Evolutionary conservation across 2,113 vertebrate species (phyloP), one percentile per base, ranked within the genome.

Genomic region (Smithornis capensis): DNA sequence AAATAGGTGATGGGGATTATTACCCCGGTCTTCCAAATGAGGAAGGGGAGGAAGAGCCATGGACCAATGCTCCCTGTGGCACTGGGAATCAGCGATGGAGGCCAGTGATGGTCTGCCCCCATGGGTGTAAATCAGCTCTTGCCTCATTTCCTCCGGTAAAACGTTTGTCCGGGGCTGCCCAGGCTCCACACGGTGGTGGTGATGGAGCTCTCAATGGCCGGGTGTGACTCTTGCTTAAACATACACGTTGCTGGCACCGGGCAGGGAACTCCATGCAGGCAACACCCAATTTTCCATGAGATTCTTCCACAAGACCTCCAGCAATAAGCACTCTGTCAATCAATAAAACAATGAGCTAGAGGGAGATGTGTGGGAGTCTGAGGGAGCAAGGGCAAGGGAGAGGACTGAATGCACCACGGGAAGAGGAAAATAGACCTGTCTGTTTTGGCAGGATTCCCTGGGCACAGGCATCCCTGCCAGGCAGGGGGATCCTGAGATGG

Each of bases 1-100:
- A 83, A 92, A 94, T 92, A 97, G 96, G 95, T 95, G 91, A 94
- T 47, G 95, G 83, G 87, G 81, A 81, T 92, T 89, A 87, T 60
- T 82, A 76, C 49, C 55, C 74, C 50, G 9, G 4, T 47, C 77
- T 75, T 89, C 86, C 87, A 40, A 79, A 50, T 1, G 37, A 85
- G 82, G 65, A 14, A 77, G 67, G 4, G 21, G 77, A 92, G 89
- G 83, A 71, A 68, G 53, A 81, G 75, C 83, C 53, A 22, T 1
- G 28, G 6, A 82, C 68, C 0, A 18, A 62, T 24, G 67, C 13
- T 71, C 53, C 70, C 83, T 0, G 21, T 45, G 79, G 70, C 85
- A 22, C 50, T 4, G 4, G 92, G 60, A n/a, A 74, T 8, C 14
- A 4, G 85, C 9, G 2, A 6, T 4, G 5, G 83, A 85, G 86